Conservation (phyloP, 2,113 vertebrate species). For the Clinocottus analis region DNA sequence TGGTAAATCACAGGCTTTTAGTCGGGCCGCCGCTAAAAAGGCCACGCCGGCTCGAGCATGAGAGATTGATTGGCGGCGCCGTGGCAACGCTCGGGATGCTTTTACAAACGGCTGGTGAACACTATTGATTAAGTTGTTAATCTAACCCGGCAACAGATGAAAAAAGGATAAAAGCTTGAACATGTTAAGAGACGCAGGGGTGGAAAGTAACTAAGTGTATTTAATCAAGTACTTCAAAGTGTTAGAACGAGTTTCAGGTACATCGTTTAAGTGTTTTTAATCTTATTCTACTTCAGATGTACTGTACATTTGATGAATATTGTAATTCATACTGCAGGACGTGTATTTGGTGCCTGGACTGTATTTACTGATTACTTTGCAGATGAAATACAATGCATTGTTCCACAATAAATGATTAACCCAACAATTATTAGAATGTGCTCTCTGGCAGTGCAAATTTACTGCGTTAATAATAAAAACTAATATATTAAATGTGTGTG, state of each 20-base stretch:
- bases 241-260: too few relatives aligned
- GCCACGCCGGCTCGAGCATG: neutral
- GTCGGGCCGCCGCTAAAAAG: slow-evolving; percentile 28
- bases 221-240: neutral
- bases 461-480: too few relatives aligned
- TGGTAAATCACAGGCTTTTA: slow-evolving; percentile 34
- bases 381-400: neutral
- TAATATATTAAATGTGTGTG: too few relatives aligned
- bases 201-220: neutral
- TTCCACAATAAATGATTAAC: too few relatives aligned
- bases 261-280: neutral
- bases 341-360: neutral
- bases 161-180: neutral
- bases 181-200: neutral
- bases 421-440: too few relatives aligned
- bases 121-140: slow-evolving; percentile 3
- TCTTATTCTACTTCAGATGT: neutral
- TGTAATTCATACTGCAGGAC: neutral
- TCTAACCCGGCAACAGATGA: neutral
- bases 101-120: neutral
- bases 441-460: too few relatives aligned
- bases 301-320: neutral
- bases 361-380: neutral
- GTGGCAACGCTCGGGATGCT: neutral
- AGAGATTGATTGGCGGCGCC: neutral